These are phyloP conservation scores for Pan troglodytes DNA, from an alignment of 2,113 vertebrate species.

Conservation along the genomic window DNA sequence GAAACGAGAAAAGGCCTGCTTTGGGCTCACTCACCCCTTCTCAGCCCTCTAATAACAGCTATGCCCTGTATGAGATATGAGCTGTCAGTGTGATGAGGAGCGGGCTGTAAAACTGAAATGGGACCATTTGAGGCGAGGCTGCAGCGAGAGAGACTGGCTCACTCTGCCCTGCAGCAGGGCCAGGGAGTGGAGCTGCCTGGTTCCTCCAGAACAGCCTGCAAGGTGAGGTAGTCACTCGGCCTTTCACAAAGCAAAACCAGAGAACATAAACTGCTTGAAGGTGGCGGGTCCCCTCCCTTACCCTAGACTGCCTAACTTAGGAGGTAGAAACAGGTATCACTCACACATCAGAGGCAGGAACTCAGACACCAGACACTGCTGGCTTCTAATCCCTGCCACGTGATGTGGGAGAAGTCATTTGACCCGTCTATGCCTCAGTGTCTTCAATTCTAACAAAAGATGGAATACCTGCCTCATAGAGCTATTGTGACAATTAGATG, in stretches of 20 bases:
- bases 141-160: fast-evolving
- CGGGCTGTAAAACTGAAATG: not conserved
- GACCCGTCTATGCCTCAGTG: not conserved
- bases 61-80: not conserved
- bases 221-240: not conserved
- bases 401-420: not conserved
- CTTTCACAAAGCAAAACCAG: not conserved
- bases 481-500: not conserved
- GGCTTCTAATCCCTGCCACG: not conserved
- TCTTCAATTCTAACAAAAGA: not conserved
- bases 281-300: not conserved
- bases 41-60: not conserved
- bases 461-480: fast-evolving
- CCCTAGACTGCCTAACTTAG: not conserved
- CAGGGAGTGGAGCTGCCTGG: not conserved
- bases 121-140: not conserved
- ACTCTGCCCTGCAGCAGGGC: not conserved
- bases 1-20: not conserved
- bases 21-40: fast-evolving
- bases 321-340: not conserved
- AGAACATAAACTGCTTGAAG: not conserved
- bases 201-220: no score
- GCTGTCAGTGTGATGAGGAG: not conserved
- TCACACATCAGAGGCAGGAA: not conserved
- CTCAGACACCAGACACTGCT: not conserved